These are phyloP conservation scores for Dolichopus griseipennis DNA, from an alignment of 2,888 invertebrate species.

Conservation along the genomic window DNA sequence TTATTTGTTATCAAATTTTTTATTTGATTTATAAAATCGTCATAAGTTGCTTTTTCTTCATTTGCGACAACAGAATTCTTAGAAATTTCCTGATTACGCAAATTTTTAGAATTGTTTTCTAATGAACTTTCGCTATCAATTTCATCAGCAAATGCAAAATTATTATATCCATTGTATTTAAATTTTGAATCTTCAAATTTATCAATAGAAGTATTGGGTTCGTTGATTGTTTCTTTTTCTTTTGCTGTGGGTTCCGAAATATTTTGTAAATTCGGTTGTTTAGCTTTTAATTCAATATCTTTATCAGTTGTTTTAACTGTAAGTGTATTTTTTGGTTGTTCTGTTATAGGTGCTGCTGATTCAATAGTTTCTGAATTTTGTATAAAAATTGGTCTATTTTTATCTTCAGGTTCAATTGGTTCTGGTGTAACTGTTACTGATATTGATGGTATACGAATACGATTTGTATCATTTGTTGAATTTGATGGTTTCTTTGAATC, in stretches of 20 bases:
- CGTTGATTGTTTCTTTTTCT: too few species aligned
- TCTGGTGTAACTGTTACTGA: not conserved
- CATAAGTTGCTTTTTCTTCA: too few species aligned
- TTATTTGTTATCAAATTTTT: too few species aligned
- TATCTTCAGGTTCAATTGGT: not conserved
- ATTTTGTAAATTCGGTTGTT: not conserved
- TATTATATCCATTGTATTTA: not conserved
- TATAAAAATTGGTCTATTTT: not conserved
- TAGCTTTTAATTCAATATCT: not conserved
- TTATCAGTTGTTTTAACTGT: not conserved
- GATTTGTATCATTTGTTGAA: not conserved
- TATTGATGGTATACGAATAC: not conserved
- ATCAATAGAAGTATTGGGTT: not conserved
- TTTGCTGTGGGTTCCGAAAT: not conserved
- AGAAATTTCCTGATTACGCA: too few species aligned
- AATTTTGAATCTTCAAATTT: not conserved
- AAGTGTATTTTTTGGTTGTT: not conserved
- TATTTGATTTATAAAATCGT: too few species aligned
- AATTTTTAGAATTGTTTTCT: too few species aligned
- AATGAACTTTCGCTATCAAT: not conserved
- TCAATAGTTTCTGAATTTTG: not conserved
- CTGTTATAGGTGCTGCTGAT: not conserved
- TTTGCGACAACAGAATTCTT: too few species aligned
- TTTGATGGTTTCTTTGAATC: not conserved
- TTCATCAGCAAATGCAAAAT: slow-evolving; percentile 11